phyloP scores from a whole-genome alignment of 1,140 invertebrate species.

The Diabrotica undecimpunctata region DNA sequence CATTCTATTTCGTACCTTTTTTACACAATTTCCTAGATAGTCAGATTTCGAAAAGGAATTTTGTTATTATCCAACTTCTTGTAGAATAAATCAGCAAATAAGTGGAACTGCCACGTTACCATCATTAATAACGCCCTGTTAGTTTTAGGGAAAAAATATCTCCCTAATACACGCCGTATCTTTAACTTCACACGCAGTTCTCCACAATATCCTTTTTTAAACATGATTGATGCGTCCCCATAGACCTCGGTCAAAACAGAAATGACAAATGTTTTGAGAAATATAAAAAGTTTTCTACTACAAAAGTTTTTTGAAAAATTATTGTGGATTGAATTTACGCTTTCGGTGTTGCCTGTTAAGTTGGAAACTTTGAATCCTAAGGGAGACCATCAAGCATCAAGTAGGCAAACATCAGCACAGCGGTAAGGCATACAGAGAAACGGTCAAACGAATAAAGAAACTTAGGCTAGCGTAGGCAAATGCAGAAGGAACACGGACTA shows the following conservation, averaged over 20 bases:
- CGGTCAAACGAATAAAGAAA: constrained; percentile 30
- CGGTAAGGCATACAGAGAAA: constrained; percentile 27
- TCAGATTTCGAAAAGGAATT: no score
- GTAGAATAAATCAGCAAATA: no score
- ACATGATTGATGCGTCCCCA: constrained; percentile 37
- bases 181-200: neutral
- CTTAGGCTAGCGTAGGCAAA: neutral
- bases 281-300: constrained; percentile 40
- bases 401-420: constrained; percentile 38
- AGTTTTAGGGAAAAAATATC: neutral
- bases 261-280: constrained; percentile 42
- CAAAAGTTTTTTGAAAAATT: constrained; percentile 45
- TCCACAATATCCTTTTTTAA: constrained; percentile 11
- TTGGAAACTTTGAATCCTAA: constrained; percentile 36
- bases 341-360: constrained; percentile 26
- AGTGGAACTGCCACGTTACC: neutral
- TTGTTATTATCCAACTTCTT: no score
- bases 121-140: neutral
- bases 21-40: no score
- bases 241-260: constrained; percentile 39
- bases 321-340: constrained; percentile 42
- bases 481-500: neutral
- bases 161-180: neutral
- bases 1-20: no score
- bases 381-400: constrained; percentile 38